These are phyloP conservation scores for Bergia sp. DNA, from an alignment of 92 coral and sea anemone species.

Conservation along the genomic window DNA sequence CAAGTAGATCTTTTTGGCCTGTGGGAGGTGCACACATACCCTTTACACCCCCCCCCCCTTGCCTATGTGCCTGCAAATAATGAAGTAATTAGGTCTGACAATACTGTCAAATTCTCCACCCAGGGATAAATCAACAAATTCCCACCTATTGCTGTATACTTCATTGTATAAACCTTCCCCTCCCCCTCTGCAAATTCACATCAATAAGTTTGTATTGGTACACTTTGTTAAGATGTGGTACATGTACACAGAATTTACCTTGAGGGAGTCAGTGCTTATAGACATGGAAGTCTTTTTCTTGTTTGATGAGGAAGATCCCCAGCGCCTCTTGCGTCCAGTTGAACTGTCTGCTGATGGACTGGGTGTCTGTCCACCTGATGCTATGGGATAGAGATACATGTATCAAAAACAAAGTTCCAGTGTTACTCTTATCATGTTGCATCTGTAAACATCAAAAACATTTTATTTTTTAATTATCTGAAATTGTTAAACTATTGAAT, in stretches of 20 bases:
- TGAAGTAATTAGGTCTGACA: no score
- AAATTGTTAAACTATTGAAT: no score
- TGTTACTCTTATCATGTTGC: not conserved
- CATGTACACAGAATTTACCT: constrained; percentile 56
- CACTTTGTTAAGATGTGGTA: not conserved
- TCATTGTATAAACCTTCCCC: no score
- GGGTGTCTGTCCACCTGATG: constrained; percentile 63
- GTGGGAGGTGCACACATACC: no score
- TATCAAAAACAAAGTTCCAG: not conserved
- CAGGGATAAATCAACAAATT: no score
- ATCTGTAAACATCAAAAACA: not conserved
- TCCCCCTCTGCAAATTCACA: no score
- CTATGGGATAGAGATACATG: constrained; percentile 1
- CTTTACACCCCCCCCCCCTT: no score
- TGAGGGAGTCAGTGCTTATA: constrained; percentile 93
- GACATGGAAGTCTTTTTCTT: constrained; percentile 79
- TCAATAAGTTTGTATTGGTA: not conserved
- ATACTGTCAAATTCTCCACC: no score
- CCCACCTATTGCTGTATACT: no score
- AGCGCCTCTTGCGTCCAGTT: constrained; percentile 78
- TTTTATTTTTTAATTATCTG: no score
- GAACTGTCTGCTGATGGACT: constrained; percentile 33
- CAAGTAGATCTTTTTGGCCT: no score
- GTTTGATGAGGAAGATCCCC: constrained; percentile 81
- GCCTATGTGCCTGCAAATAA: no score